Percentiles rank a stretch among this genome's conserved stretches.
Evolutionary conservation across 2,113 vertebrate genomes (phyloP).

Genomic region (Bubo scandiacus): DNA sequence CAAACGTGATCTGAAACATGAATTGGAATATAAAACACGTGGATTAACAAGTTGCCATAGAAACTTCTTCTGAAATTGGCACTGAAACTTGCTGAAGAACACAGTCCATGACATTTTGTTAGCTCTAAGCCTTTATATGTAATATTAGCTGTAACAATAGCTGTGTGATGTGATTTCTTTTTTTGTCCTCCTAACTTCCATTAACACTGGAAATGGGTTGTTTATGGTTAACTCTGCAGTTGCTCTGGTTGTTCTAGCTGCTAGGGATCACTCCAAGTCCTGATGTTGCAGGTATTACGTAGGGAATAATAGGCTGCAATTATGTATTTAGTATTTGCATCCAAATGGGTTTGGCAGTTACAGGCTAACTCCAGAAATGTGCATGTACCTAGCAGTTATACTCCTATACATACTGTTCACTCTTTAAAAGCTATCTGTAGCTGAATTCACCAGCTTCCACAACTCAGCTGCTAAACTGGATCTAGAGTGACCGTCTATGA

Average conservation of each 20-base stretch:
- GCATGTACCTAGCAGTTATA: background rate
- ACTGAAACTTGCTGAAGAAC: background rate
- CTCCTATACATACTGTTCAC: background rate
- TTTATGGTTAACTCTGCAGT: background rate
- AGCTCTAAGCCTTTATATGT: background rate
- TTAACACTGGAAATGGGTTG: background rate
- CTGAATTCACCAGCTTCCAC: background rate
- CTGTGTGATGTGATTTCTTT: background rate
- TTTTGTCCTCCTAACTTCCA: background rate
- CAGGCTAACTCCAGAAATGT: background rate
- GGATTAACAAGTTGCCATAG: slow-evolving; percentile 41
- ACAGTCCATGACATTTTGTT: background rate
- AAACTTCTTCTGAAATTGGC: slow-evolving; percentile 18
- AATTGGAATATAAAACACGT: background rate
- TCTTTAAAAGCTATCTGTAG: background rate
- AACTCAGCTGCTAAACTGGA: background rate
- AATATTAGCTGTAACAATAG: background rate
- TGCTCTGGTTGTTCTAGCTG: background rate
- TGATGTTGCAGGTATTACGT: background rate
- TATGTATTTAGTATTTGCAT: background rate
- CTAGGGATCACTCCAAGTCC: background rate
- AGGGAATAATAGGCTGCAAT: background rate
- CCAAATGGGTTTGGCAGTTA: background rate
- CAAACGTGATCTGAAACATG: background rate
- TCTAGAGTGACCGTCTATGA: background rate